phyloP scores from a whole-genome alignment of 2,888 invertebrate genomes.

The Drosophila nr. perissopoda region DNA sequence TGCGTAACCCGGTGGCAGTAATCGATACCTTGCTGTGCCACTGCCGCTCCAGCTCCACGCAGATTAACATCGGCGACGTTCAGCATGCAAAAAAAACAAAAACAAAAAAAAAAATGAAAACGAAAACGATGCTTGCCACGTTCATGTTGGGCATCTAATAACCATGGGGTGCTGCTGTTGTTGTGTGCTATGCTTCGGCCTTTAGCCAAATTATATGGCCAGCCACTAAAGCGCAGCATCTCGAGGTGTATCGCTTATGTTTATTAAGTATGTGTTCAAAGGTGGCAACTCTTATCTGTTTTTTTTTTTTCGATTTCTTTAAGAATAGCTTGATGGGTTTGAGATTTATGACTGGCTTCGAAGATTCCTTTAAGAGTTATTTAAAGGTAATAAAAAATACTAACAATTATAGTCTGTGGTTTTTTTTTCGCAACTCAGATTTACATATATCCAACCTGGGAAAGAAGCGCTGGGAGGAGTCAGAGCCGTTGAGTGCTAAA shows the following conservation, averaged over 20 bases:
- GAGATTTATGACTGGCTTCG: conserved; percentile 25
- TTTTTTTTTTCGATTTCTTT: conserved; percentile 15
- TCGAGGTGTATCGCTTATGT: conserved; percentile 32
- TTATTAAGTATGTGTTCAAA: conserved; percentile 27
- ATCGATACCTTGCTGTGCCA: conserved; percentile 74
- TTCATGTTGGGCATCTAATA: conserved; percentile 75
- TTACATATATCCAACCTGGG: background rate
- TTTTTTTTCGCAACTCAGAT: background rate
- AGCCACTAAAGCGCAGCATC: conserved; percentile 30
- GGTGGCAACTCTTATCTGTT: conserved; percentile 37
- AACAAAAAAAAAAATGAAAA: conserved; percentile 28
- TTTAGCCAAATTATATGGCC: conserved; percentile 76
- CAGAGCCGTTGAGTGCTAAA: background rate
- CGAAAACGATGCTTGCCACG: conserved; percentile 52
- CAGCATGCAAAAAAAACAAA: conserved; percentile 56
- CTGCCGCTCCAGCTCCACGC: conserved; percentile 40
- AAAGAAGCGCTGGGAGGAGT: background rate
- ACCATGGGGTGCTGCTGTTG: conserved; percentile 70
- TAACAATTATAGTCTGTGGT: conserved; percentile 19
- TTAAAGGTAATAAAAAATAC: conserved; percentile 14
- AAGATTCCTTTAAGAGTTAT: conserved; percentile 10
- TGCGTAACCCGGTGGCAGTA: conserved; percentile 78
- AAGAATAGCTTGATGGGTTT: conserved; percentile 28
- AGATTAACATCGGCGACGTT: conserved; percentile 76
- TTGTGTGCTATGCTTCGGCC: conserved; percentile 48